Conservation (phyloP, 1,140 invertebrate genomes). For the Sitophilus oryzae region DNA sequence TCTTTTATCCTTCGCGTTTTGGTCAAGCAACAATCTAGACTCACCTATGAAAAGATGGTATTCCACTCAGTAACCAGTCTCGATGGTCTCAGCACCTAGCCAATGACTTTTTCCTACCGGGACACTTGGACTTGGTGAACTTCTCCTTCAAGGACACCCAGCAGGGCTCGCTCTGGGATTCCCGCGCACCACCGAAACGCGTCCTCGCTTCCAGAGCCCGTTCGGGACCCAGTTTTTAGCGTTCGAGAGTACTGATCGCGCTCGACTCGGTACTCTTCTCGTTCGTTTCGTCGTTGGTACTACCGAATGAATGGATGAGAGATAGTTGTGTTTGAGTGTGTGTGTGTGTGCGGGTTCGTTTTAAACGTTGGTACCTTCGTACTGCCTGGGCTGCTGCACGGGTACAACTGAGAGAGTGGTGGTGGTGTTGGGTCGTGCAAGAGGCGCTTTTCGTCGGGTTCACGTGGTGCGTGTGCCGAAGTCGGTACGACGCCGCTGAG, state of each 20-base stretch:
- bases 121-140: conserved; percentile 17
- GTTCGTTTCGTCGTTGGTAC: conserved; percentile 4
- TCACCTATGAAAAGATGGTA: no score
- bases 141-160: conserved; percentile 11
- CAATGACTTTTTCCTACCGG: conserved; percentile 9
- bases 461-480: conserved; percentile 16
- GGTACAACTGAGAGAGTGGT: conserved; percentile 24
- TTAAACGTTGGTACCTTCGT: conserved; percentile 13
- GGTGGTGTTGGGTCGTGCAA: conserved; percentile 14
- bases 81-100: background rate
- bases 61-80: background rate
- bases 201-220: conserved; percentile 11
- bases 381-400: conserved; percentile 12
- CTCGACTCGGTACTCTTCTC: conserved; percentile 5
- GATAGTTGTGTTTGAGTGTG: background rate
- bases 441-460: conserved; percentile 20
- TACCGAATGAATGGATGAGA: no score
- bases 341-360: conserved; percentile 6
- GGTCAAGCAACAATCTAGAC: no score
- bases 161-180: background rate
- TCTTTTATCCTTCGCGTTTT: no score
- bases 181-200: conserved; percentile 1
- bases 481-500: conserved; percentile 6
- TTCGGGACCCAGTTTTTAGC: conserved; percentile 17
- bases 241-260: no score